phyloP scores from a whole-genome alignment of 2,797 vertebrate genomes.

The Decapterus maruadsi region DNA sequence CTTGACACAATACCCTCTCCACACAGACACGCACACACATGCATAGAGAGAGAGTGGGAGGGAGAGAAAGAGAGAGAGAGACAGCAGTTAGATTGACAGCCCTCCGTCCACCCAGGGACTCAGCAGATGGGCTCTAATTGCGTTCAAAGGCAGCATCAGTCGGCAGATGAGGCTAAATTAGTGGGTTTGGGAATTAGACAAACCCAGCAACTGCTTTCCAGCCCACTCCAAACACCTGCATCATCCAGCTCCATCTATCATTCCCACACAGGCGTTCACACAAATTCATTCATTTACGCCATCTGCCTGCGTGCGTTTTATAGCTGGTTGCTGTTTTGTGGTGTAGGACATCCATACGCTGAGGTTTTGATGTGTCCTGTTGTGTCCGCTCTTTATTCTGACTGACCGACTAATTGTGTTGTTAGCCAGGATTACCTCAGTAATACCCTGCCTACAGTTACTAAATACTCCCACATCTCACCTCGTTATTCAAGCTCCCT shows the following conservation, averaged over 20 bases:
- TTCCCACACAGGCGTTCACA: constrained; percentile 3
- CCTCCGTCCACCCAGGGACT: constrained; percentile 12
- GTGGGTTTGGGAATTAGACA: constrained; percentile 37
- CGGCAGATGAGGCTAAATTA: constrained; percentile 44
- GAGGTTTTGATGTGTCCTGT: background rate
- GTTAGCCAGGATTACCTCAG: too few relatives aligned
- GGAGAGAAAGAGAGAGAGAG: too few relatives aligned
- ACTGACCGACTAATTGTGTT: too few relatives aligned
- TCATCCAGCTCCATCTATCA: background rate
- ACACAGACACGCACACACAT: background rate
- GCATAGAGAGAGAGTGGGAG: too few relatives aligned
- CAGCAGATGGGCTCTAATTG: constrained; percentile 52
- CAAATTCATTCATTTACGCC: background rate
- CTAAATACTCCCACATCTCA: too few relatives aligned
- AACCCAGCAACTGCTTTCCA: constrained; percentile 41
- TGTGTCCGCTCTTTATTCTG: too few relatives aligned
- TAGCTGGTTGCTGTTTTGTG: background rate
- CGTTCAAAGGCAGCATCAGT: constrained; percentile 36
- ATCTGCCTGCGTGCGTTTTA: constrained; percentile 11
- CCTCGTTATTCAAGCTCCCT: too few relatives aligned
- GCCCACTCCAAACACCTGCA: constrained; percentile 47
- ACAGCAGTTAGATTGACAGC: constrained; percentile 28
- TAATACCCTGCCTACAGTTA: too few relatives aligned
- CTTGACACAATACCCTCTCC: too few relatives aligned
- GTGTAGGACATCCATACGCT: background rate